phyloP scores from a whole-genome alignment of 2,113 vertebrate genomes.

The Sapayoa aenigma region DNA sequence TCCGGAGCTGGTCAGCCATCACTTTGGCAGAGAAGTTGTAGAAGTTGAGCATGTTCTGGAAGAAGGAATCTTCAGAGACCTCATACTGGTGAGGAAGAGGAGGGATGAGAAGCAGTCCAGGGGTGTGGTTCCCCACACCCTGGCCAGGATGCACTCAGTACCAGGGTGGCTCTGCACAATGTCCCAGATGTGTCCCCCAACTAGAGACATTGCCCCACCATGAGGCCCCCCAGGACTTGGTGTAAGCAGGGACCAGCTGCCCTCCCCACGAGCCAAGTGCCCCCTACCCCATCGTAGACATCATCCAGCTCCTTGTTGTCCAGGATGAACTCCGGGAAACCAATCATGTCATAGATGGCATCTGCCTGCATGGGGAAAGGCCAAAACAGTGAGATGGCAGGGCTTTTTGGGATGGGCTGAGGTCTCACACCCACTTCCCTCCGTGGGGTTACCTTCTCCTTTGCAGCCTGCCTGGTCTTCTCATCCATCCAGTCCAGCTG shows the following conservation, averaged over 20 bases:
- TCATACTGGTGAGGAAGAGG: constrained; percentile 81
- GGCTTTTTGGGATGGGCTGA: not conserved
- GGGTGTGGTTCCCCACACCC: not conserved
- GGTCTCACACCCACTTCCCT: not conserved
- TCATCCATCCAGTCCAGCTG: constrained; percentile 92
- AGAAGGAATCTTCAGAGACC: constrained; percentile 95
- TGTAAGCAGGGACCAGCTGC: not conserved
- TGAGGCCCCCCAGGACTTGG: not conserved
- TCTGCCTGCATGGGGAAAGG: constrained; percentile 79
- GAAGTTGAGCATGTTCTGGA: constrained; percentile 98
- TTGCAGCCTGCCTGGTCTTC: constrained; percentile 87
- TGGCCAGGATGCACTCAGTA: not conserved
- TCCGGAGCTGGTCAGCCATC: constrained; percentile 96
- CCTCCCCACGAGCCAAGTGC: not conserved
- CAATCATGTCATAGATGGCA: constrained; percentile 97
- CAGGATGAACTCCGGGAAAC: constrained; percentile 96
- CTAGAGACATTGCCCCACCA: fast-evolving
- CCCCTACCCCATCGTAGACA: constrained; percentile 91
- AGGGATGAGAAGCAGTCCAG: not conserved
- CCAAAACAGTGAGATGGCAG: not conserved
- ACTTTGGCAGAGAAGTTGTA: constrained; percentile 97
- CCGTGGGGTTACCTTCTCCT: constrained; percentile 84
- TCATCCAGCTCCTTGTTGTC: constrained; percentile 94
- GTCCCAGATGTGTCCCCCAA: not conserved
- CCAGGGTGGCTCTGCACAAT: fast-evolving